These are phyloP conservation scores for Mastomys coucha DNA, from an alignment of 2,113 vertebrate genomes.

Conservation along the genomic window DNA sequence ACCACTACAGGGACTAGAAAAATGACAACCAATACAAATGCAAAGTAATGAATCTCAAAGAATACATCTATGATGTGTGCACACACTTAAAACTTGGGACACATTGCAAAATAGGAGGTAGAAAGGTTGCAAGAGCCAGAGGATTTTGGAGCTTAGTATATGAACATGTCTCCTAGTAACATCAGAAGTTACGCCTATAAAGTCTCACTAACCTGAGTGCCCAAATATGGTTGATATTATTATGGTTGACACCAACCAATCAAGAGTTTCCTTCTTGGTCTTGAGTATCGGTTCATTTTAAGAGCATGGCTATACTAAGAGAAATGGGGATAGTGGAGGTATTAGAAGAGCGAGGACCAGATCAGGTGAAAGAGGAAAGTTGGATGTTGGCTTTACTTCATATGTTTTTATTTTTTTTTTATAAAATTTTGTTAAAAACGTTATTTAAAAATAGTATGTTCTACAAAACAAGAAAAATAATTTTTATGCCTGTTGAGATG, in stretches of 20 bases:
- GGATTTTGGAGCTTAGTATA: background rate
- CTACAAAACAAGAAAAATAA: constrained; percentile 6
- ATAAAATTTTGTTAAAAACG: background rate
- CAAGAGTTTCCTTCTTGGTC: background rate
- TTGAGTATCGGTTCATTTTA: background rate
- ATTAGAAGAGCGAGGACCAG: background rate
- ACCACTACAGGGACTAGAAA: background rate
- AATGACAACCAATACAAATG: background rate
- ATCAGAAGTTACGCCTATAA: background rate
- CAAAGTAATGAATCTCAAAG: too few relatives aligned
- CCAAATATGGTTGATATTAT: background rate
- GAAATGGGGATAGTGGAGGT: background rate
- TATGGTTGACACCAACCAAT: background rate
- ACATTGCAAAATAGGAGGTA: background rate
- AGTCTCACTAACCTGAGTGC: background rate
- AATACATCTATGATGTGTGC: background rate
- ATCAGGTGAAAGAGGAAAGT: background rate
- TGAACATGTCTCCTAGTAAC: background rate
- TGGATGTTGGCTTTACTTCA: background rate
- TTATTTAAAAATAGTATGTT: background rate
- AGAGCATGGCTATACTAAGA: background rate
- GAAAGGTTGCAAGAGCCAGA: background rate
- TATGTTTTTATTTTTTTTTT: background rate
- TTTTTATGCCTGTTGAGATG: background rate
- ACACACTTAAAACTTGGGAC: background rate